phyloP scores from a whole-genome alignment of 1,140 invertebrate species.

The Bursaphelenchus mucronatus region DNA sequence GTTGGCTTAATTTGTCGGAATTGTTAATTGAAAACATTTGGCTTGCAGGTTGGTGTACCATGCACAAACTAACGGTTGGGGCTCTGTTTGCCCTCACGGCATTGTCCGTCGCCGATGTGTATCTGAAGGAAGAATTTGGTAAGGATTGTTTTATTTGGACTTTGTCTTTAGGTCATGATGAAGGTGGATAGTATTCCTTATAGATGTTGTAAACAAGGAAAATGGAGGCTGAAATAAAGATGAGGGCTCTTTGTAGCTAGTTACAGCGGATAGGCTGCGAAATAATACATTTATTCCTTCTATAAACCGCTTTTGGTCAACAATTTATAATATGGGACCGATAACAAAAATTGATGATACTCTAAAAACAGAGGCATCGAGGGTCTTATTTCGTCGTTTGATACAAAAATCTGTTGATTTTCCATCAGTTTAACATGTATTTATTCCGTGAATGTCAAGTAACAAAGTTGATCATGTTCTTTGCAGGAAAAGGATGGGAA shows the following conservation, averaged over 20 bases:
- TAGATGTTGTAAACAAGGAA: background rate
- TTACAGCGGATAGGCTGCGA: background rate
- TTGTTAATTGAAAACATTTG: no score
- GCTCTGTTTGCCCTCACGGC: conserved; percentile 29
- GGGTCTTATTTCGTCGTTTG: no score
- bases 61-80: no score
- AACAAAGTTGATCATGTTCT: no score
- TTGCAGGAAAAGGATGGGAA: conserved; percentile 52
- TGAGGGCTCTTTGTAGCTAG: background rate
- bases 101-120: conserved; percentile 47
- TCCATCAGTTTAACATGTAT: background rate
- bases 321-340: background rate
- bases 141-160: background rate
- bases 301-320: background rate
- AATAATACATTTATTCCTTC: background rate
- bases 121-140: conserved; percentile 59
- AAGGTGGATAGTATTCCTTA: conserved; percentile 4
- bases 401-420: no score
- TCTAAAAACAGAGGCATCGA: background rate
- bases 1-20: no score
- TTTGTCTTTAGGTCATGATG: background rate
- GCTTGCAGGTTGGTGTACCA: no score
- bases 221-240: background rate
- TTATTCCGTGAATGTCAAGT: background rate
- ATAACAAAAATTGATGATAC: background rate